phyloP scores from a whole-genome alignment of 1,140 invertebrate species.

The Forficula auricularia region DNA sequence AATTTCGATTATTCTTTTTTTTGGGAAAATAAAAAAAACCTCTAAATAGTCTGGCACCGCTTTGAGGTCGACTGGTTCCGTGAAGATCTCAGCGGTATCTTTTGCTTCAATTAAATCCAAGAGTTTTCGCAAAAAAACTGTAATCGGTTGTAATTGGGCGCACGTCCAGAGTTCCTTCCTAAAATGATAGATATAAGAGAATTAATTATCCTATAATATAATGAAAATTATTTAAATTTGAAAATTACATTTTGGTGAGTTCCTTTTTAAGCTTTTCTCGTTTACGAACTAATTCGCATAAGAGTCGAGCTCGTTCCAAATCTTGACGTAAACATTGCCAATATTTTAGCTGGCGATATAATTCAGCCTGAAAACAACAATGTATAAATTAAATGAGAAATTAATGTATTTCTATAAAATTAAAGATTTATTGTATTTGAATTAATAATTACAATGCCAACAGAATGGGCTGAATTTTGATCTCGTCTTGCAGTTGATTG shows the following conservation, averaged over 20 bases:
- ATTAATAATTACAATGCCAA: neutral
- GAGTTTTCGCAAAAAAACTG: conserved; percentile 53
- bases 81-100: conserved; percentile 78
- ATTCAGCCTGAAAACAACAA: conserved; percentile 26
- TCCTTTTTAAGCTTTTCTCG: conserved; percentile 87
- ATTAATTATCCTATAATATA: too few species aligned
- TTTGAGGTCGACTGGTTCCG: conserved; percentile 74
- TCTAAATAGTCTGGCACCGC: conserved; percentile 49
- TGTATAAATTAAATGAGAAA: neutral
- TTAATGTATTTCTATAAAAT: too few species aligned
- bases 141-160: conserved; percentile 64
- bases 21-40: conserved; percentile 37
- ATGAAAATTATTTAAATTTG: conserved; percentile 3
- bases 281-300: conserved; percentile 88
- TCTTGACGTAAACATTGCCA: conserved; percentile 90
- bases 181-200: too few species aligned
- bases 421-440: too few species aligned
- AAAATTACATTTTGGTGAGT: conserved; percentile 47
- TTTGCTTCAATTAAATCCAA: conserved; percentile 57
- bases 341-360: conserved; percentile 79
- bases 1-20: too few species aligned
- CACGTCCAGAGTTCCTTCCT: conserved; percentile 61
- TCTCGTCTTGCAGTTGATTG: too few species aligned
- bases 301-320: conserved; percentile 74
- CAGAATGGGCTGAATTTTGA: too few species aligned